Evolutionary conservation across 2,888 invertebrate species (phyloP), one percentile per base, ranked within the genome.

Genomic region (Ernsta delagoae): DNA sequence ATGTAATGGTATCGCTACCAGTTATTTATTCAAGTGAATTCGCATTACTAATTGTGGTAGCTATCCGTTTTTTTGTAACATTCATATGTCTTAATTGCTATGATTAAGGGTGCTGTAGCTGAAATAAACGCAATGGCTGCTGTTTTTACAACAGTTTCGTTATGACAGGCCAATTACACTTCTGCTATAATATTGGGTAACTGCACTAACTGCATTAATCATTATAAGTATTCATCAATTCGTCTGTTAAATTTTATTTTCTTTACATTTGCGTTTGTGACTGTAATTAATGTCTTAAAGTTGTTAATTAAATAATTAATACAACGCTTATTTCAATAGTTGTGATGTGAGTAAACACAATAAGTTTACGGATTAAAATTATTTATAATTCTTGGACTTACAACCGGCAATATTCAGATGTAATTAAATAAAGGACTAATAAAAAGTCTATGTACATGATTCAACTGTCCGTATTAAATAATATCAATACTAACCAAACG

Each of bases 11-110:
- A 70, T 70, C 59, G 69, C 63, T 36, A 50, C 50, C 71, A 68
- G 79, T 82, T 80, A 81, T 84, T 82, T 81, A 77, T 77, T 77
- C 79, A 78, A 79, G 76, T 79, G 73, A 77, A 77, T 77, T 78
- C 77, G 74, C 77, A 76, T 45, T 48, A 66, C 54, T 69, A 64
- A 80, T 78, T 75, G 75, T 75, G 73, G 74, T 61, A 57, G 69
- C 54, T 70, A 50, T 70, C 39, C 67, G 53, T 70, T 70, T 72
- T 59, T 68, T 70, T 61, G 57, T 65, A 64, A 66, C 53, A 65
- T 68, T 70, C 66, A 56, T 59, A 54, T 70, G 65, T 61, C 43
- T 65, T 67, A 71, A 72, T 66, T 70, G 50, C 53, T 69, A 54
- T 66, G 57, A 68, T 68, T 68, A 68, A 63, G 68, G 57, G 68